Conservation (phyloP, 37 sponge, comb jelly and placozoan species). For the Ephydatia muelleri region DNA sequence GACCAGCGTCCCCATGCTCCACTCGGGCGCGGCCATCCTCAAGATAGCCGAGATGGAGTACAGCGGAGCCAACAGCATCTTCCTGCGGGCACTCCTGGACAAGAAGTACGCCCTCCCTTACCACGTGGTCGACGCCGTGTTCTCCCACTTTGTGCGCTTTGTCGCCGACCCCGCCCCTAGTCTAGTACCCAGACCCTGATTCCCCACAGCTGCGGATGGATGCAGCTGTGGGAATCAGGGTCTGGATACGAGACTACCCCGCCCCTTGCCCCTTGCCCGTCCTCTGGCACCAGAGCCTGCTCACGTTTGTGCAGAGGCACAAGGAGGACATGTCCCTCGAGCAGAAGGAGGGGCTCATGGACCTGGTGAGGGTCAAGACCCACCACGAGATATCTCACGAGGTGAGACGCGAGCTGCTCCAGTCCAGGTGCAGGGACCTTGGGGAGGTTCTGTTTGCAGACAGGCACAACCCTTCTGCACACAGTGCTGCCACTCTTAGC, state of each 20-base stretch:
- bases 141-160: constrained; percentile 85
- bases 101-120: constrained; percentile 98
- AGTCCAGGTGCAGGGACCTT: constrained; percentile 83
- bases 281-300: constrained; percentile 94
- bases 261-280: constrained; percentile 90
- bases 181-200: too few relatives aligned
- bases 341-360: constrained; percentile 88
- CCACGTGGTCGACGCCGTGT: constrained; percentile 88
- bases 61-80: constrained; percentile 92
- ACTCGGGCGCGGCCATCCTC: constrained; percentile 92
- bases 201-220: too few relatives aligned
- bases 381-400: constrained; percentile 77
- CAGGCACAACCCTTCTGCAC: not conserved
- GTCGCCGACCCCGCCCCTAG: constrained; percentile 54
- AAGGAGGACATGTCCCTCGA: constrained; percentile 94
- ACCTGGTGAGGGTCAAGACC: constrained; percentile 57
- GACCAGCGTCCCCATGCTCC: constrained; percentile 90
- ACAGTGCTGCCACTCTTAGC: not conserved
- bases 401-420: constrained; percentile 78
- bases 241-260: too few relatives aligned
- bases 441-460: constrained; percentile 22
- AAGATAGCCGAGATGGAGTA: constrained; percentile 98
- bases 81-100: constrained; percentile 91
- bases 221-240: too few relatives aligned
- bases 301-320: constrained; percentile 91